Percentiles rank a stretch among this genome's conserved stretches.
These are phyloP conservation scores for Seira musarum DNA, from an alignment of 2,888 invertebrate species.

Conservation along the genomic window DNA sequence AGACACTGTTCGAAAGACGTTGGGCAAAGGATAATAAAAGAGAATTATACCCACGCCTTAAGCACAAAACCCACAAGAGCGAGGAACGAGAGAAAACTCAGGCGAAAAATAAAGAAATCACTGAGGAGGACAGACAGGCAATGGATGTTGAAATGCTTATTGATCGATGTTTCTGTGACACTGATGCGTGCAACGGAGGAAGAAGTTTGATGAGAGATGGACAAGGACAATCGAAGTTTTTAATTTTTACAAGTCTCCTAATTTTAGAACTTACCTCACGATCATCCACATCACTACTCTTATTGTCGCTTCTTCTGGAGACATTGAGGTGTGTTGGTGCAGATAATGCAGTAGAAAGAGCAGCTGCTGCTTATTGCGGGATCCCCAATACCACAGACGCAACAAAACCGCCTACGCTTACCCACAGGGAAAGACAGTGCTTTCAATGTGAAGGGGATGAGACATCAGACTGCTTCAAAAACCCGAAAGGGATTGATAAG, in stretches of 20 bases:
- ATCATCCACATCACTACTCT: too few relatives aligned
- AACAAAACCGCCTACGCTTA: too few relatives aligned
- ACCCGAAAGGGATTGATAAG: neutral
- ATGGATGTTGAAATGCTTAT: neutral
- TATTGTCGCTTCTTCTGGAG: too few relatives aligned
- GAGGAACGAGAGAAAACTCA: too few relatives aligned
- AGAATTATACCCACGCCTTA: neutral
- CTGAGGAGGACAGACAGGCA: neutral
- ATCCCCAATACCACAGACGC: too few relatives aligned
- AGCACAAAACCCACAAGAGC: too few relatives aligned
- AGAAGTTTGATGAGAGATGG: neutral
- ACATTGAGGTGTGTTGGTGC: too few relatives aligned
- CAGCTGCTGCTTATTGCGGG: too few relatives aligned
- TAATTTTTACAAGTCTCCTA: neutral
- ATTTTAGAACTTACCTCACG: neutral
- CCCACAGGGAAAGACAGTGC: neutral
- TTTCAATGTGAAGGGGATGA: neutral
- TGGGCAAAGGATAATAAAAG: neutral
- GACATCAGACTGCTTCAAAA: neutral
- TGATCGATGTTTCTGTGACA: neutral
- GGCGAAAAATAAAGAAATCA: neutral
- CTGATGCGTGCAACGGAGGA: neutral
- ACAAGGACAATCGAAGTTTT: neutral
- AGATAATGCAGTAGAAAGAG: too few relatives aligned
- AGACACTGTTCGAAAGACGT: neutral